Evolutionary conservation across 2,888 invertebrate genomes (phyloP).

Genomic region (Synergus umbraculus): DNA sequence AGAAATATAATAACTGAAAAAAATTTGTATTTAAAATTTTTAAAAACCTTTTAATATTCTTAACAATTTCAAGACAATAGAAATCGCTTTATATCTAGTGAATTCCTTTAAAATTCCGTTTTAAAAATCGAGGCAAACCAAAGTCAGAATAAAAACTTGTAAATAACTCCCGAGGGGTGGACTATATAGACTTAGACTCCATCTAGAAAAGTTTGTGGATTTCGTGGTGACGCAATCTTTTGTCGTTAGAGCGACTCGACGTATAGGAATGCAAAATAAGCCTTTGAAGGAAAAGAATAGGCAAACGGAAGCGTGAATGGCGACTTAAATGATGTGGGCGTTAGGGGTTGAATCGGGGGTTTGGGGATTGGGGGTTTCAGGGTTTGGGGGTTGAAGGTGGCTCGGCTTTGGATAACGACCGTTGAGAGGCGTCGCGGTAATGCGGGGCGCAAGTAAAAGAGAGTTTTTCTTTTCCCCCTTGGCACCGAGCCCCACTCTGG

Average conservation of each 20-base stretch:
- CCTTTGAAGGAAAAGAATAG: conserved; percentile 49
- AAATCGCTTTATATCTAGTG: no score
- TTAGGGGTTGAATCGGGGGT: conserved; percentile 60
- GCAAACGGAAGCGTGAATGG: conserved; percentile 63
- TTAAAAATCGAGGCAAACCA: background rate
- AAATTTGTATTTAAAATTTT: no score
- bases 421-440: conserved; percentile 68
- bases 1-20: no score
- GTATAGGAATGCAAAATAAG: conserved; percentile 46
- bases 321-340: conserved; percentile 69
- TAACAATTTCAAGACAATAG: no score
- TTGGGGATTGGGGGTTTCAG: background rate
- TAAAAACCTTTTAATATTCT: no score
- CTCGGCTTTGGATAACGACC: conserved; percentile 71
- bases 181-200: background rate
- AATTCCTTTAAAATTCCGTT: no score
- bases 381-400: conserved; percentile 57
- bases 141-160: conserved; percentile 3
- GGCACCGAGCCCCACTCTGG: conserved; percentile 67
- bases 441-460: conserved; percentile 69
- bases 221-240: conserved; percentile 35
- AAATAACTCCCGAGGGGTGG: background rate
- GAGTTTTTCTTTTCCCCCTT: conserved; percentile 71
- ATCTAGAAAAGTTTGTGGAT: conserved; percentile 17
- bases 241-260: conserved; percentile 37